Evolutionary conservation across 2,888 invertebrate species (phyloP).

Genomic region (Halocaridina rubra): DNA sequence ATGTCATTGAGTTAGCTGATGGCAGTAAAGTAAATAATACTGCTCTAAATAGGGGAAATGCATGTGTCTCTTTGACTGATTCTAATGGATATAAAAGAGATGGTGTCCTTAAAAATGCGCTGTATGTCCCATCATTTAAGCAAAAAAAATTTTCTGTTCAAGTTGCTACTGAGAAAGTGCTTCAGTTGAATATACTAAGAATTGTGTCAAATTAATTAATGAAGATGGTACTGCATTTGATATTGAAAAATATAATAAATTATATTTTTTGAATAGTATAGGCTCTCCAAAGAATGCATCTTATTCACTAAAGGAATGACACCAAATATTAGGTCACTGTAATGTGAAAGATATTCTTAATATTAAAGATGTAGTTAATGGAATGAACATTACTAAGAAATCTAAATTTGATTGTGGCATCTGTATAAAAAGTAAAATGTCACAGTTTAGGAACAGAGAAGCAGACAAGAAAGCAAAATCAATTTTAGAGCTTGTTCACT

Average conservation of each 20-base stretch:
- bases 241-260: neutral
- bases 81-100: too few species aligned
- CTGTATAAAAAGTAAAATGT: conserved; percentile 6
- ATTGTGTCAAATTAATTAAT: neutral
- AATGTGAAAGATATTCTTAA: conserved; percentile 12
- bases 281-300: neutral
- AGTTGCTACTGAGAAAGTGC: neutral
- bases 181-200: neutral
- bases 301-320: neutral
- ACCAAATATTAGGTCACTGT: conserved; percentile 18
- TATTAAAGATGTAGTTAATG: neutral
- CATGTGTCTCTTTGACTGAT: neutral
- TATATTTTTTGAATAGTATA: conserved; percentile 9
- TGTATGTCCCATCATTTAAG: too few species aligned
- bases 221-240: neutral
- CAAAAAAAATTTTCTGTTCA: neutral
- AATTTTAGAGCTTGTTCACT: neutral
- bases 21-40: neutral
- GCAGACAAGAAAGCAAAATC: neutral
- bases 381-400: conserved; percentile 16
- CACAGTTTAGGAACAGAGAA: conserved; percentile 5
- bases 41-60: neutral
- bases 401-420: conserved; percentile 16
- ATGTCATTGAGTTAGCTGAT: conserved; percentile 10
- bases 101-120: neutral